Conservation (phyloP, 2,113 vertebrate species). For the Falcunculus frontatus region DNA sequence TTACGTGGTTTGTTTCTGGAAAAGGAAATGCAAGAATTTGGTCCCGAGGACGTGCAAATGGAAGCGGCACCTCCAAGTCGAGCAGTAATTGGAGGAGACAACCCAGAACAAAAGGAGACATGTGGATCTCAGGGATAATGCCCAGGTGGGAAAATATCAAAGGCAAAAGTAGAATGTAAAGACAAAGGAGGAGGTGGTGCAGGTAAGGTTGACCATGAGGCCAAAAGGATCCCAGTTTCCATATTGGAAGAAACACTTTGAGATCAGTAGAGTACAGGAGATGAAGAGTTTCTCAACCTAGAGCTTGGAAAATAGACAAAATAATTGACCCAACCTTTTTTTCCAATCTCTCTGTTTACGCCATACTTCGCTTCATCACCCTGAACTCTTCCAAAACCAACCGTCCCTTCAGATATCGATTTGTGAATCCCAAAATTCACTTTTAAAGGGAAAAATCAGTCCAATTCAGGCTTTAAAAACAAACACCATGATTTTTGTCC, state of each 20-base stretch:
- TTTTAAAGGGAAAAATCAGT: neutral
- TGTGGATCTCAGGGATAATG: neutral
- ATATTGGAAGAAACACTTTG: neutral
- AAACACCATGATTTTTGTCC: fast-evolving
- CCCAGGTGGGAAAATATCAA: neutral
- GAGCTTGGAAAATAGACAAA: neutral
- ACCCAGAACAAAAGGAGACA: neutral
- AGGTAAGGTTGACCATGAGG: neutral
- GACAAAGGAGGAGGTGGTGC: neutral
- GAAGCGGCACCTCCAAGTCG: neutral
- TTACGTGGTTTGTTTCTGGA: neutral
- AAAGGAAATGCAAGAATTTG: neutral
- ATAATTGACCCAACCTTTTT: neutral
- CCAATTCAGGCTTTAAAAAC: neutral
- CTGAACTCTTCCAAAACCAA: neutral
- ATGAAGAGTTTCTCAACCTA: neutral
- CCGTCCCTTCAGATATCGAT: fast-evolving
- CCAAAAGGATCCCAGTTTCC: neutral
- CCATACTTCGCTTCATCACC: neutral
- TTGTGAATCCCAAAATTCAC: neutral
- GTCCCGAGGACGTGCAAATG: neutral
- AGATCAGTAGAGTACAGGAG: fast-evolving
- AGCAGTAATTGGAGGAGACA: neutral
- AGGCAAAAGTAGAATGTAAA: neutral
- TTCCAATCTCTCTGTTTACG: neutral